phyloP scores from a whole-genome alignment of 2,888 invertebrate species.

The Ligdia adustata region DNA sequence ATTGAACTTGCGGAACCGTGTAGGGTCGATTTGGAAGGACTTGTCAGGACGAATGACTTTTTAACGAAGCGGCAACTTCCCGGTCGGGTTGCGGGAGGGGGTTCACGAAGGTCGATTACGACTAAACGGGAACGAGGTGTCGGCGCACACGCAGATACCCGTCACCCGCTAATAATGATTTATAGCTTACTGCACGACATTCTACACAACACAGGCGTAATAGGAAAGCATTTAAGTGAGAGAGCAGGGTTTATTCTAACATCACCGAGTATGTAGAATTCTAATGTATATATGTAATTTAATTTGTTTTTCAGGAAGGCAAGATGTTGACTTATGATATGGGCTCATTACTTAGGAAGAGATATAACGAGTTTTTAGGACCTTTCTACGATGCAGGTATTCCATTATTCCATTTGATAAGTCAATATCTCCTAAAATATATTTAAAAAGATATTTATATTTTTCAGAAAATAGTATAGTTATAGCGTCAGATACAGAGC shows the following conservation, averaged over 20 bases:
- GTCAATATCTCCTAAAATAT: no score
- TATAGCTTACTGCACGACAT: conserved; percentile 60
- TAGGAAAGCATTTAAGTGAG: conserved; percentile 40
- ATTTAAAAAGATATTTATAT: background rate
- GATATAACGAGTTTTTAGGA: conserved; percentile 80
- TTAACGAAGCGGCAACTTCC: conserved; percentile 67
- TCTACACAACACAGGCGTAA: conserved; percentile 27
- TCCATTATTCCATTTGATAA: no score
- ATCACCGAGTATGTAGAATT: background rate
- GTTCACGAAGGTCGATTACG: conserved; percentile 66
- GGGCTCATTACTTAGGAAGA: conserved; percentile 80
- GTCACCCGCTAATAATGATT: conserved; percentile 76
- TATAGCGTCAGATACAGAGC: conserved; percentile 87
- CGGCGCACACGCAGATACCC: conserved; percentile 59
- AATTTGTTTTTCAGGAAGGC: conserved; percentile 73
- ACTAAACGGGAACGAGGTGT: conserved; percentile 68
- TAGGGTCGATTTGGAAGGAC: conserved; percentile 51
- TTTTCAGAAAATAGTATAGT: conserved; percentile 66
- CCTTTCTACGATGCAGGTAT: conserved; percentile 68
- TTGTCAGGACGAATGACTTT: conserved; percentile 58
- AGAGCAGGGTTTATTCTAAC: background rate
- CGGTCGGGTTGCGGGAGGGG: conserved; percentile 58
- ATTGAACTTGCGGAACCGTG: conserved; percentile 49
- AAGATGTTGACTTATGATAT: conserved; percentile 82
- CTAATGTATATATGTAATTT: background rate